phyloP scores from a whole-genome alignment of 2,797 vertebrate species.

The Gymnothorax javanicus region DNA sequence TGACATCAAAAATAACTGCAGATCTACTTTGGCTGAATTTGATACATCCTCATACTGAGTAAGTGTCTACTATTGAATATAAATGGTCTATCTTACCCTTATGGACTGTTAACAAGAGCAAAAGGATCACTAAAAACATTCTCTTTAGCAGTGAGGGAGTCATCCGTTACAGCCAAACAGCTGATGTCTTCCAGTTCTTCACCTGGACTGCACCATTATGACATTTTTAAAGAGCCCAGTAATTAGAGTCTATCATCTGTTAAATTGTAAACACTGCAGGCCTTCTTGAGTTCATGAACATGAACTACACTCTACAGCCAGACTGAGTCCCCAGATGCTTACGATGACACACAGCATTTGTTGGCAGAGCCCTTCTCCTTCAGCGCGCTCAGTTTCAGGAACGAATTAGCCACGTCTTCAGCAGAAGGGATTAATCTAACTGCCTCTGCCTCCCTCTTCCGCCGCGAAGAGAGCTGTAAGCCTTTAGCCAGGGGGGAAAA shows the following conservation, averaged over 20 bases:
- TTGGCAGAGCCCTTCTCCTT: constrained; percentile 17
- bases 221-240: neutral
- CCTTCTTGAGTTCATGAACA: neutral
- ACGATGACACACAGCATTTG: constrained; percentile 1
- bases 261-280: neutral
- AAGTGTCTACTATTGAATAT: neutral
- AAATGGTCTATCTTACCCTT: neutral
- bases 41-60: neutral
- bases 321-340: constrained; percentile 17
- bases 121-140: neutral
- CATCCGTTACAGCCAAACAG: neutral
- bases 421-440: constrained; percentile 13
- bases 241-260: neutral
- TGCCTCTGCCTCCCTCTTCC: neutral
- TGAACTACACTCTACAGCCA: neutral
- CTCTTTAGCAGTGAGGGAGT: neutral
- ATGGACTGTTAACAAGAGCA: neutral
- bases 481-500: neutral
- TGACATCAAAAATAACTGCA: neutral
- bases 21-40: neutral
- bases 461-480: neutral
- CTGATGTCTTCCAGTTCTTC: constrained; percentile 1
- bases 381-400: neutral
- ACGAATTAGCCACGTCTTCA: constrained; percentile 21
- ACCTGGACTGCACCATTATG: neutral